These are phyloP conservation scores for Sebastes miniatus DNA, from an alignment of 2,797 vertebrate species.

Conservation along the genomic window DNA sequence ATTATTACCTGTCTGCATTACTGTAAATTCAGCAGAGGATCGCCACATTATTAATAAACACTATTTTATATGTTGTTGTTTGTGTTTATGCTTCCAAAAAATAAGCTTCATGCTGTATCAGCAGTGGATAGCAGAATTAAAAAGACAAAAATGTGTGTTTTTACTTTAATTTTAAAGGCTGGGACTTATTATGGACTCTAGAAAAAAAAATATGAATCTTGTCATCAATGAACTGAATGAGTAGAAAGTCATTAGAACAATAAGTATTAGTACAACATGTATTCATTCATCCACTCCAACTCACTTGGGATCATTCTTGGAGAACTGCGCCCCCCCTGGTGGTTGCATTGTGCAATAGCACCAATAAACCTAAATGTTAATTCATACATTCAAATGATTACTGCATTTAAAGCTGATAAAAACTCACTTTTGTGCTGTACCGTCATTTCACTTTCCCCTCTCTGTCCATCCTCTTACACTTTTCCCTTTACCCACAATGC, in stretches of 20 bases:
- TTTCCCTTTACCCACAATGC: not conserved
- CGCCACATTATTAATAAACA: conserved; percentile 47
- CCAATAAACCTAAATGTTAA: not conserved
- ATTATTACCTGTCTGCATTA: conserved; percentile 60
- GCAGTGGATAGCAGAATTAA: not conserved
- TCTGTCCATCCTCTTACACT: not conserved
- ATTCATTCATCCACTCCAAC: not conserved
- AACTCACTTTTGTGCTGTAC: not conserved
- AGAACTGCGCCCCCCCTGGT: conserved; percentile 27
- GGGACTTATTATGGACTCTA: not conserved
- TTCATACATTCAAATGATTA: not conserved
- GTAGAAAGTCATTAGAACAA: not conserved
- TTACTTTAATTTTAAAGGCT: not conserved
- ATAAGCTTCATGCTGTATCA: not conserved
- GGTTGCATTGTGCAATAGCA: not conserved
- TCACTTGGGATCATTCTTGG: not conserved
- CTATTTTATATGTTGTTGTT: conserved; percentile 20
- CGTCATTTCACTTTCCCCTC: not conserved
- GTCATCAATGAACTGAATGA: not conserved
- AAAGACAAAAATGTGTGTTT: not conserved
- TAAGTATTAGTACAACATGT: not conserved
- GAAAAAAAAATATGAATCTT: not conserved
- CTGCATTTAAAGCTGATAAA: not conserved
- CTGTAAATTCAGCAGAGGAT: conserved; percentile 46
- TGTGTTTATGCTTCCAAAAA: conserved; percentile 46